phyloP scores from a whole-genome alignment of 1,140 invertebrate genomes.

The Drosophila pseudoobscura region DNA sequence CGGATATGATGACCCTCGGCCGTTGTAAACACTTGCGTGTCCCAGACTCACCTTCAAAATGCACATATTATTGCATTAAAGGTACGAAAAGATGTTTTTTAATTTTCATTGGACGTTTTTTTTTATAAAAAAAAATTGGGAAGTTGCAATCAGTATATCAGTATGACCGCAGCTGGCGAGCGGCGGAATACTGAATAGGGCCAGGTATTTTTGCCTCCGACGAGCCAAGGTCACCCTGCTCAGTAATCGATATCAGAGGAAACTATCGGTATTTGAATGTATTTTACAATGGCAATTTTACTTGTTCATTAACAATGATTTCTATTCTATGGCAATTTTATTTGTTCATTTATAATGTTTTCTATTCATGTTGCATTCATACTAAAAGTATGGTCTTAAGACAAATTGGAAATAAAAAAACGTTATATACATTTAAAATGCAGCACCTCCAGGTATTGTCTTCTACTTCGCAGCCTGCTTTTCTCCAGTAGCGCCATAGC shows the following conservation, averaged over 20 bases:
- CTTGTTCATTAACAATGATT: background rate
- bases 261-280: background rate
- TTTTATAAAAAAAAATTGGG: conserved; percentile 55
- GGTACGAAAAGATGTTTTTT: conserved; percentile 69
- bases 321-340: no score
- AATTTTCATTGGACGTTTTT: conserved; percentile 73
- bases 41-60: conserved; percentile 75
- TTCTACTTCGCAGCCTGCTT: conserved; percentile 19
- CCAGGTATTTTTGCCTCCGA: background rate
- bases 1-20: no score
- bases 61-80: conserved; percentile 80
- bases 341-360: background rate
- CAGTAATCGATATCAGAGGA: no score
- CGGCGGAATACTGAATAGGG: conserved; percentile 32
- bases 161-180: conserved; percentile 32
- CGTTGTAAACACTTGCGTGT: background rate
- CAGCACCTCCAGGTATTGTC: background rate
- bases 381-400: no score
- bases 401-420: no score
- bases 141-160: conserved; percentile 43
- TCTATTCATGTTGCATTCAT: background rate
- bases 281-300: background rate
- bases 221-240: no score
- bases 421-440: background rate
- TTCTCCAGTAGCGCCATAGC: conserved; percentile 86